Percentiles rank a stretch among this genome's conserved stretches.
Evolutionary conservation across 1,140 invertebrate species (phyloP).

Genomic region (Zeugodacus cucurbitae): DNA sequence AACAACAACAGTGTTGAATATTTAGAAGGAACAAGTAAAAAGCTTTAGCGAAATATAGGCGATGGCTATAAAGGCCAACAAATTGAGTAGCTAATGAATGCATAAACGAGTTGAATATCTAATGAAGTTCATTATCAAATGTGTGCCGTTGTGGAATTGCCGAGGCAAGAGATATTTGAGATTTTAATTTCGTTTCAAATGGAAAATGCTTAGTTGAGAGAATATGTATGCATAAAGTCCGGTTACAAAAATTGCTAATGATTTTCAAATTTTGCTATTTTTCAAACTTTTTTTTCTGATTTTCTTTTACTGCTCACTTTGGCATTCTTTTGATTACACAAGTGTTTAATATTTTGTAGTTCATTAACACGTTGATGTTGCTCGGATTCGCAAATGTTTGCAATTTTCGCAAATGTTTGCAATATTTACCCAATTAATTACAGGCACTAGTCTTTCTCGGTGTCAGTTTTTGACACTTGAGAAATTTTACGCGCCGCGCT

Average conservation of each 20-base stretch:
- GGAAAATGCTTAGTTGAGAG: neutral
- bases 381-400: neutral
- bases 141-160: neutral
- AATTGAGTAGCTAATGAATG: neutral
- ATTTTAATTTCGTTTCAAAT: neutral
- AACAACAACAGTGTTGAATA: neutral
- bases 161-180: neutral
- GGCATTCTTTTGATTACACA: neutral
- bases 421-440: neutral
- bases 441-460: neutral
- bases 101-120: neutral
- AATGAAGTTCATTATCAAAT: neutral
- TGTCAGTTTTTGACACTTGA: neutral
- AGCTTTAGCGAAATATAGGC: neutral
- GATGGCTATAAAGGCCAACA: neutral
- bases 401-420: neutral
- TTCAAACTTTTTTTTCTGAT: neutral
- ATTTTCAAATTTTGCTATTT: neutral
- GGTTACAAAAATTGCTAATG: neutral
- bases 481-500: neutral
- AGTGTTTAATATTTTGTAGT: constrained; percentile 1
- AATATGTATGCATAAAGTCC: neutral
- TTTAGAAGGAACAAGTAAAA: neutral
- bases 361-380: neutral
- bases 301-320: neutral